phyloP scores from a whole-genome alignment of 2,113 vertebrate genomes.

The Scytalopus superciliaris region DNA sequence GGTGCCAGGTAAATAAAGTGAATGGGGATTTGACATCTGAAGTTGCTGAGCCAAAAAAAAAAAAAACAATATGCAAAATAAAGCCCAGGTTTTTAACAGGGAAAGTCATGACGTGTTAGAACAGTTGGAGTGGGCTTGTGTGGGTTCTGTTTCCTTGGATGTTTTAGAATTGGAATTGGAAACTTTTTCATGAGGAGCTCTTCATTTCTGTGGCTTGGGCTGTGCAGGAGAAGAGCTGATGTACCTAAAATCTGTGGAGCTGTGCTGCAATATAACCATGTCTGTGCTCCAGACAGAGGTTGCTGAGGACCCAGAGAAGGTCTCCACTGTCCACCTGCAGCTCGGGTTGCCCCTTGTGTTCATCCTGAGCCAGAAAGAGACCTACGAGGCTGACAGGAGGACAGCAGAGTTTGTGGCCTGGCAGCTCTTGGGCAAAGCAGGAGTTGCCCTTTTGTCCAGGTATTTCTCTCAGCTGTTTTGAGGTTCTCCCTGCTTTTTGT shows the following conservation, averaged over 20 bases:
- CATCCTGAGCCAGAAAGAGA: constrained; percentile 83
- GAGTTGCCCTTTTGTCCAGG: constrained; percentile 88
- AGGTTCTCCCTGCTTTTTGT: background rate
- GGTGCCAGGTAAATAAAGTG: background rate
- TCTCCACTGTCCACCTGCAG: constrained; percentile 80
- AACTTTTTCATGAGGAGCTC: background rate
- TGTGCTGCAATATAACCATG: background rate
- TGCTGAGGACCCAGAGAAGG: constrained; percentile 81
- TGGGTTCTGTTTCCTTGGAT: background rate
- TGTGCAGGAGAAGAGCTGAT: background rate
- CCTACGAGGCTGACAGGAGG: constrained; percentile 79
- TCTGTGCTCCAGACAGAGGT: constrained; percentile 79
- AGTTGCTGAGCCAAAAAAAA: background rate
- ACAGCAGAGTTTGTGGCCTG: constrained; percentile 84
- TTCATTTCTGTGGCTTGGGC: background rate
- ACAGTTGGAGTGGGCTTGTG: background rate
- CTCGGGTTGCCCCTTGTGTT: constrained; percentile 89
- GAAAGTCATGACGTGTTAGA: background rate
- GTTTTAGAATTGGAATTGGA: background rate
- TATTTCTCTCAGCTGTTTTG: constrained; percentile 44
- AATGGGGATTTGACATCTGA: background rate
- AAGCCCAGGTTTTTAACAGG: background rate
- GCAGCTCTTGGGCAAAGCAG: constrained; percentile 86
- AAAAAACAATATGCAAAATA: background rate
- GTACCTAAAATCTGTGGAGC: background rate